Evolutionary conservation across 2,888 invertebrate genomes (phyloP).

Genomic region (Drosophila austrosaltans): DNA sequence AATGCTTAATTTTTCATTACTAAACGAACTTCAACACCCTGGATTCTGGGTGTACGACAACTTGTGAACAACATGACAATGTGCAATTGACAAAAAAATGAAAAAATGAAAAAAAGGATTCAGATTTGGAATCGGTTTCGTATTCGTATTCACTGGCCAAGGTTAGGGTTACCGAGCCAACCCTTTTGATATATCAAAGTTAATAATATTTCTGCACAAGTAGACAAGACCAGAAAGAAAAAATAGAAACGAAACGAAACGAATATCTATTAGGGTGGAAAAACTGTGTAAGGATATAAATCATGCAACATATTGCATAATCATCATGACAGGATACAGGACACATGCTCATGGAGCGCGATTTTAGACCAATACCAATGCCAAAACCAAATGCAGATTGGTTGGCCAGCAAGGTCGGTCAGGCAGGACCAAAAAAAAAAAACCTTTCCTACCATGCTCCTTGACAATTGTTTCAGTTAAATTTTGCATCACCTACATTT

Average conservation of each 20-base stretch:
- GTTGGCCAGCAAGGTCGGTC: conserved; percentile 19
- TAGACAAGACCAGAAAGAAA: conserved; percentile 15
- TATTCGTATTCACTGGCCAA: conserved; percentile 14
- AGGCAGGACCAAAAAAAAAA: neutral
- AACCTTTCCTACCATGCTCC: conserved; percentile 29
- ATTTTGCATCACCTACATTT: conserved; percentile 45
- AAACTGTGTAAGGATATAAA: conserved; percentile 63
- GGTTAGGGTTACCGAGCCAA: conserved; percentile 46
- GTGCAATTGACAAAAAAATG: conserved; percentile 68
- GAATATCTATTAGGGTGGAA: conserved; percentile 38
- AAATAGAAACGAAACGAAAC: conserved; percentile 6
- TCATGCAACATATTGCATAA: conserved; percentile 80
- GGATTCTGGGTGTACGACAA: conserved; percentile 60
- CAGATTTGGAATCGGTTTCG: conserved; percentile 1
- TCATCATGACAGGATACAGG: conserved; percentile 54
- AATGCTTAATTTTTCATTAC: conserved; percentile 71
- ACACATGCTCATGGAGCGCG: conserved; percentile 54
- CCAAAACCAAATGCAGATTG: neutral
- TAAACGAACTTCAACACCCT: conserved; percentile 74
- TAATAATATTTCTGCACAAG: conserved; percentile 69
- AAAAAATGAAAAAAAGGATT: conserved; percentile 8
- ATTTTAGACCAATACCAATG: too few species aligned
- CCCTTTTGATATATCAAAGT: conserved; percentile 65
- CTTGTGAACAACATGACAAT: conserved; percentile 81
- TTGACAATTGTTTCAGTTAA: neutral